phyloP scores from a whole-genome alignment of 1,140 invertebrate species.

The Calephelis nemesis region DNA sequence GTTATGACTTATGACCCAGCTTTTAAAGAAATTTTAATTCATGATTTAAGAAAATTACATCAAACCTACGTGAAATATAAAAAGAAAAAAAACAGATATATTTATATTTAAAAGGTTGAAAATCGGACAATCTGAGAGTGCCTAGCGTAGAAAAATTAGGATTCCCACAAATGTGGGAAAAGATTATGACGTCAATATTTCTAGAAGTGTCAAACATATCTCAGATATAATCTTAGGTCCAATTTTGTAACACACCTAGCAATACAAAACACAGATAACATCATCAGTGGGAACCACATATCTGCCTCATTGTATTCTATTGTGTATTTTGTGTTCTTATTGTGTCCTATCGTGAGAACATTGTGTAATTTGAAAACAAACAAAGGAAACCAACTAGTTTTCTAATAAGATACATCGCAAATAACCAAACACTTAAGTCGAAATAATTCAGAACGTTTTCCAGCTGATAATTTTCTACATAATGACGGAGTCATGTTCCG shows the following conservation, averaged over 20 bases:
- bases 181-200: not conserved
- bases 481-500: too few relatives aligned
- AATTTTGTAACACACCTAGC: slow-evolving; percentile 15
- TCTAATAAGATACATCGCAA: slow-evolving; percentile 30
- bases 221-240: not conserved
- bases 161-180: too few relatives aligned
- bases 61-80: too few relatives aligned
- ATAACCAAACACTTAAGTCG: not conserved
- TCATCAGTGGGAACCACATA: slow-evolving; percentile 9
- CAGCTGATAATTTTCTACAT: too few relatives aligned
- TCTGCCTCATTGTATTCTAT: slow-evolving; percentile 28
- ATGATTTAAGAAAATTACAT: too few relatives aligned
- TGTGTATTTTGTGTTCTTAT: slow-evolving; percentile 22
- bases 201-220: slow-evolving; percentile 1
- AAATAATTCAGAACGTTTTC: not conserved
- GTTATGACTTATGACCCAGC: too few relatives aligned
- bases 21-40: too few relatives aligned
- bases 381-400: slow-evolving; percentile 21
- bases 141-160: too few relatives aligned
- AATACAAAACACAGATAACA: slow-evolving; percentile 9
- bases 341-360: slow-evolving; percentile 20
- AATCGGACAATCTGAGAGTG: too few relatives aligned
- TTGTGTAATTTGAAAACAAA: slow-evolving; percentile 18
- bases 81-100: too few relatives aligned
- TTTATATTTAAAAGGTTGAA: too few relatives aligned